Evolutionary conservation across 2,888 invertebrate genomes (phyloP).

Genomic region (Ochropleura leucogaster): DNA sequence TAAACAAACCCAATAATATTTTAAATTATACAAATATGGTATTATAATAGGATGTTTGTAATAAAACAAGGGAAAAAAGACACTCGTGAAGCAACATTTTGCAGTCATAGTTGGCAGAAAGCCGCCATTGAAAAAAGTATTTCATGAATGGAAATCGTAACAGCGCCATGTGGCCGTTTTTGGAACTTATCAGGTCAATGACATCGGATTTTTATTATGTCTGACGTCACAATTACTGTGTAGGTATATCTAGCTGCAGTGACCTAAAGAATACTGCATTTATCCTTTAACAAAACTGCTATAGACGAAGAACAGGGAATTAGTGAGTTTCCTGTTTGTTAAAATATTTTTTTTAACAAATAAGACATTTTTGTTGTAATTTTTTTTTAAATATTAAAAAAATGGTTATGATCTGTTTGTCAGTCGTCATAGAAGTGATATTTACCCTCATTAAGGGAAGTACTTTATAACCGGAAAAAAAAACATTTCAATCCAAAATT

Average conservation of each 20-base stretch:
- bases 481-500: background rate
- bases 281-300: background rate
- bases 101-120: background rate
- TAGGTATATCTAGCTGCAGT: background rate
- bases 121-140: constrained; percentile 17
- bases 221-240: too few species aligned
- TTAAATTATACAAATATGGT: background rate
- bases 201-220: constrained; percentile 12
- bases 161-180: constrained; percentile 27
- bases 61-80: background rate
- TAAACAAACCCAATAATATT: too few species aligned
- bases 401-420: too few species aligned
- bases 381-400: too few species aligned
- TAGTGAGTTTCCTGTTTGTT: background rate
- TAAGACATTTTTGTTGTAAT: too few species aligned
- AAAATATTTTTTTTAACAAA: background rate
- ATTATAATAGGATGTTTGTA: background rate
- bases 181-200: constrained; percentile 32
- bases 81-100: background rate
- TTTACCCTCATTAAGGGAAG: background rate
- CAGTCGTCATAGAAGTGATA: background rate
- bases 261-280: background rate
- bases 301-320: background rate
- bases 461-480: too few species aligned
- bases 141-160: constrained; percentile 42